Base-by-base conservation (phyloP, 2,113 vertebrate species). In the Jaculus jaculus region DNA sequence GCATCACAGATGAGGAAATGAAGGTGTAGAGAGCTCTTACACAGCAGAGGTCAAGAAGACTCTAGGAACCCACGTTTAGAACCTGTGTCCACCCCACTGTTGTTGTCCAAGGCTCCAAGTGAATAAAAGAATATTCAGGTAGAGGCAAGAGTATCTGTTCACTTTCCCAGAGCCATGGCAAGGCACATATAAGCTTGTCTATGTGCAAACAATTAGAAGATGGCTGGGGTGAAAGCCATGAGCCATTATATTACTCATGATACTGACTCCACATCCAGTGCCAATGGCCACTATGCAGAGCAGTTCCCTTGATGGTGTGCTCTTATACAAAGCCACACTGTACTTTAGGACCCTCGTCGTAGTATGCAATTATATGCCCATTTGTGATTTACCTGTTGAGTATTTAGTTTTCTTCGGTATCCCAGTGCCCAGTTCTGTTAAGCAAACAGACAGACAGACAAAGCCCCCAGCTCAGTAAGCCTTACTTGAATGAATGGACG, bases 401-500 rank as follows among this genome's bases (percentile, higher is more conserved):
- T 28, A 63, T 87, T 47, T 75, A 32, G 21, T 84, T 72, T 91
- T 74, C 20, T 91, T 90, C 39, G 65, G 13, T n/a, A 78, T 72
- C 18, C 42, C 81, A 86, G 30, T n/a, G 34, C 73, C 74, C 7
- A 17, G 30, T 32, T 37, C 37, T 39, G 58, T 20, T 60, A 86
- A 93, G 61, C 72, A 87, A 87, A 82, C 71, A 83, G 87, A 28
- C 61, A 68, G 81, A 86, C 82, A 74, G 61, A 39, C 4, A 20
- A 60, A 77, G 72, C 91, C 6, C 26, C 51, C 72, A 84, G 81
- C 82, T 84, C 65, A 13, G 7, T 54, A 95, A 92, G 83, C 90
- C 86, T 93, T 96, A 94, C 92, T 92, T 97, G 95, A 97, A 97
- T 97, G 97, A 96, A 93, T 89, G 96, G 92, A 47, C n/a, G 92